phyloP scores from a whole-genome alignment of 1,140 invertebrate genomes.

The Dendrolimus punctatus region DNA sequence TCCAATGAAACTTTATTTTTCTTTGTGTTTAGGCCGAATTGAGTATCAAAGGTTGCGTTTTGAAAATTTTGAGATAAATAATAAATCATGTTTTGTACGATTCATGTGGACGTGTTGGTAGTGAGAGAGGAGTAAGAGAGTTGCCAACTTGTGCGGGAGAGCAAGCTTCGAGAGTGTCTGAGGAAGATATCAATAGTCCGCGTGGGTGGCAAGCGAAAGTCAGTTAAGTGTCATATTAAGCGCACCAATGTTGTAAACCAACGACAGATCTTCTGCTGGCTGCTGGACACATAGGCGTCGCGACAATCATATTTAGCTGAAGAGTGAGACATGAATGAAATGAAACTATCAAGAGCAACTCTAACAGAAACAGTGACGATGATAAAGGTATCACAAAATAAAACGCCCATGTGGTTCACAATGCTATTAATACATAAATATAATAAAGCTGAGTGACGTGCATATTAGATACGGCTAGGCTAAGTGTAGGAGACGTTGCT shows the following conservation, averaged over 20 bases:
- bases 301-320: constrained; percentile 58
- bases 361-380: constrained; percentile 65
- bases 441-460: constrained; percentile 58
- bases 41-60: constrained; percentile 22
- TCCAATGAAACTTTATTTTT: constrained; percentile 11
- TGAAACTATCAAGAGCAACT: constrained; percentile 66
- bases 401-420: constrained; percentile 63
- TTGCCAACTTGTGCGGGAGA: constrained; percentile 45
- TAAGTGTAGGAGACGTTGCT: constrained; percentile 37
- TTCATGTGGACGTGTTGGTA: constrained; percentile 31
- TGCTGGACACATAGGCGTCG: constrained; percentile 42
- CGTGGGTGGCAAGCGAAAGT: constrained; percentile 53
- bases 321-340: constrained; percentile 63
- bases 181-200: constrained; percentile 42
- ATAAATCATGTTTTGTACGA: constrained; percentile 24
- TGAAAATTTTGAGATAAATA: constrained; percentile 11
- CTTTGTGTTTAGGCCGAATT: constrained; percentile 47
- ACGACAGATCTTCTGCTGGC: no score
- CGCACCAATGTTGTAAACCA: constrained; percentile 36
- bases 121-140: constrained; percentile 34
- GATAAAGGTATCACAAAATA: constrained; percentile 72
- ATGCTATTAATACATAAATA: constrained; percentile 41
- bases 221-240: constrained; percentile 40
- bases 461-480: constrained; percentile 35
- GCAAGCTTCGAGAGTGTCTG: constrained; percentile 53